Evolutionary conservation across 1,140 invertebrate species (phyloP).

Genomic region (Sitophilus oryzae): DNA sequence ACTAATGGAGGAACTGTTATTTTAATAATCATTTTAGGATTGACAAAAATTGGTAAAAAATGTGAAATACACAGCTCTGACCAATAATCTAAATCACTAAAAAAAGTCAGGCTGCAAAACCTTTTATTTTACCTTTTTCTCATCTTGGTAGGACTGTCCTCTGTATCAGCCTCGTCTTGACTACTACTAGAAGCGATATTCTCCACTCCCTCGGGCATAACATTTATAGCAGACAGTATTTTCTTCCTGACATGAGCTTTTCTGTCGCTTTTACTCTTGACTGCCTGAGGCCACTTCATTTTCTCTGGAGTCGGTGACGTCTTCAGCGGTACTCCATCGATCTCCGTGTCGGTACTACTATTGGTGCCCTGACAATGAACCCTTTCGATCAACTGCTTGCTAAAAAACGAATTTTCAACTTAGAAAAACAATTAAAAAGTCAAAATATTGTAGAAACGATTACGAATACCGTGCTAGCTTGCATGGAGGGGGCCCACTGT

Average conservation of each 20-base stretch:
- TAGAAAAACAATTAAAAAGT: not conserved
- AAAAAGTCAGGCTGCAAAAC: too few species aligned
- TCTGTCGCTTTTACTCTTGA: constrained; percentile 30
- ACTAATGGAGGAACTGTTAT: too few species aligned
- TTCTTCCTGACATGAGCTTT: constrained; percentile 33
- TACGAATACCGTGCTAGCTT: constrained; percentile 44
- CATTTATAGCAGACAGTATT: constrained; percentile 29
- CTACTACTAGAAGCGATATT: constrained; percentile 38
- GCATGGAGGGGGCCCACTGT: constrained; percentile 47
- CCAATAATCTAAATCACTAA: too few species aligned
- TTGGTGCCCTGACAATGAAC: constrained; percentile 28
- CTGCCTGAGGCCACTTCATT: constrained; percentile 22
- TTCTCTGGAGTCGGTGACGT: constrained; percentile 17
- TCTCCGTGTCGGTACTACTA: constrained; percentile 39
- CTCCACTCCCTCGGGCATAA: constrained; percentile 37
- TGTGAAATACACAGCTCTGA: too few species aligned
- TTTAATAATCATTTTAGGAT: too few species aligned
- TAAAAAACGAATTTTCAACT: too few species aligned
- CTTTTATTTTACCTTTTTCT: constrained; percentile 37
- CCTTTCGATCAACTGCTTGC: constrained; percentile 33
- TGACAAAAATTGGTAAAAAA: too few species aligned
- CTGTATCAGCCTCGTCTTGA: constrained; percentile 40
- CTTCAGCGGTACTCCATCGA: constrained; percentile 36
- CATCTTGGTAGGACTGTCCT: constrained; percentile 35
- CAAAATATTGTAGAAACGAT: not conserved